Evolutionary conservation across 2,113 vertebrate genomes (phyloP), one percentile per base, ranked within the genome.

Genomic region (Psittacus erithacus): DNA sequence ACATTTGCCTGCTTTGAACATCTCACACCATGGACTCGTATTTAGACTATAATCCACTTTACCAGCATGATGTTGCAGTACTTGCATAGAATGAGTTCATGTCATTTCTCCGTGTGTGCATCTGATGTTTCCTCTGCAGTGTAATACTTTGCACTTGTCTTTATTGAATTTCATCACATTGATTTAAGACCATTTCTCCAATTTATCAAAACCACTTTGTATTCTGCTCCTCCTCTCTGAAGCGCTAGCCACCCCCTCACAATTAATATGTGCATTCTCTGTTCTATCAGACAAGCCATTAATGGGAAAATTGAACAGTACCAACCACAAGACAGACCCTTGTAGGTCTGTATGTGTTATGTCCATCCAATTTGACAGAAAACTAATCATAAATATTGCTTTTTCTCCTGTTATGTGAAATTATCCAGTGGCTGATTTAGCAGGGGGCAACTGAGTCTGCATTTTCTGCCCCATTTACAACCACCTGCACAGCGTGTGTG

Each of bases 111-210:
- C 28, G 11, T 57, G 29, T n/a, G 35, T 62, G 19, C 10, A 29
- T 85, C 82, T 90, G 59, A 59, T 79, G 81, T 79, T 82, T 75
- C 73, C 62, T 87, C 65, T 94, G 83, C 69, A 62, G 22, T 31
- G 29, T 41, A 92, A 91, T 62, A 87, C 52, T 91, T 60, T 38
- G 43, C 84, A 87, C 57, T 95, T 69, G 79, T 70, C 68, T 92
- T 64, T 81, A 92, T 33, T 94, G 59, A 95, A 91, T 85, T 80
- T 73, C 78, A 94, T 77, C 67, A 59, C 79, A 95, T 69, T 74
- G 82, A 95, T 90, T 95, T 79, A 62, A 95, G 71, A 69, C 70
- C 41, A 57, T 68, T 84, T 92, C 82, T 84, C 47, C 68, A 93
- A 83, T 75, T 64, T 73, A 87, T 76, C 70, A 92, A 88, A 90